phyloP scores from a whole-genome alignment of 2,888 invertebrate genomes.

The Macaria liturata region DNA sequence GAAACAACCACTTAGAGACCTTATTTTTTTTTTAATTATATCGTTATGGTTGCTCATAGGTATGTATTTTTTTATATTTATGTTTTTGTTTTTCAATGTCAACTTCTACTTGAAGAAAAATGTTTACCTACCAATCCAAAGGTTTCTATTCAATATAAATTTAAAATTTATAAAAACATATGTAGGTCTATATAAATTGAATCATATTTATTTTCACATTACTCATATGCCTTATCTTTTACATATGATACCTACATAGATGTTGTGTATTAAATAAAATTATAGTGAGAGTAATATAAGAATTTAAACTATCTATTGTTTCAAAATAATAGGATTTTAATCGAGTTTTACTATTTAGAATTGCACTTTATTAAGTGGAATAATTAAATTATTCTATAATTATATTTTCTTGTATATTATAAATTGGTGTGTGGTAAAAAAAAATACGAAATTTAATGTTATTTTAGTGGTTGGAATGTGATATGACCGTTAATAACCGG shows the following conservation, averaged over 20 bases:
- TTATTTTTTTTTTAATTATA: too few species aligned
- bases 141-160: too few species aligned
- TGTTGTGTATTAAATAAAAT: slow-evolving; percentile 33
- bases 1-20: too few species aligned
- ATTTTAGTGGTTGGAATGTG: slow-evolving; percentile 51
- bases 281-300: slow-evolving; percentile 50
- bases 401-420: slow-evolving; percentile 40
- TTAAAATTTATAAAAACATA: too few species aligned
- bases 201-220: slow-evolving; percentile 15
- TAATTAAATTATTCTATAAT: slow-evolving; percentile 55
- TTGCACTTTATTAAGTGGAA: slow-evolving; percentile 56
- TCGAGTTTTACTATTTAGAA: slow-evolving; percentile 43
- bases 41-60: too few species aligned
- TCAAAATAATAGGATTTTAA: slow-evolving; percentile 41
- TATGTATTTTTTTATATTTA: too few species aligned
- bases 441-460: slow-evolving; percentile 43
- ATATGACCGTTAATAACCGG: slow-evolving; percentile 55
- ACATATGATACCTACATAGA: slow-evolving; percentile 20
- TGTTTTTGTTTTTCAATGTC: too few species aligned
- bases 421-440: slow-evolving; percentile 38
- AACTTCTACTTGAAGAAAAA: too few species aligned
- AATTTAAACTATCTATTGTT: slow-evolving; percentile 41
- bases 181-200: too few species aligned
- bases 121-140: too few species aligned
- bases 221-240: slow-evolving; percentile 22